Percentiles rank a stretch among this genome's conserved stretches.
Evolutionary conservation across 2,113 vertebrate species (phyloP).

Genomic region (Pedionomus torquatus): DNA sequence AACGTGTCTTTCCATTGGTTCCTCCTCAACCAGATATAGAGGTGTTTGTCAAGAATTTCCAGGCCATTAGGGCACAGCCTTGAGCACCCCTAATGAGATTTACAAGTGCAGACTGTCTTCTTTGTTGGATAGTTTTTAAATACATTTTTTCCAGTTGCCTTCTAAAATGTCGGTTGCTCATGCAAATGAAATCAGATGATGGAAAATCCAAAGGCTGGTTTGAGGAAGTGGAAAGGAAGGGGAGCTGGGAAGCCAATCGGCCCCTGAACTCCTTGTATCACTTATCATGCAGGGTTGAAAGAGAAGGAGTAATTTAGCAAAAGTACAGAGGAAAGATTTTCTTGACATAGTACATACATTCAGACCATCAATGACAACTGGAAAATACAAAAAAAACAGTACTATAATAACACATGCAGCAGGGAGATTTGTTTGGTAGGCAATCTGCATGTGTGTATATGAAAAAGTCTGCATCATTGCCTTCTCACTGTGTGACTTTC

Average conservation of each 20-base stretch:
- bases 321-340: neutral
- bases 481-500: neutral
- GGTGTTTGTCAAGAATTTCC: neutral
- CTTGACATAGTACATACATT: neutral
- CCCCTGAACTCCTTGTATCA: neutral
- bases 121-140: neutral
- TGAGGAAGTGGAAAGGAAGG: neutral
- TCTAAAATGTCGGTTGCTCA: neutral
- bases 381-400: neutral
- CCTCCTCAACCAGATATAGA: neutral
- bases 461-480: neutral
- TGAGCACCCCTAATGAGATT: neutral
- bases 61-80: neutral
- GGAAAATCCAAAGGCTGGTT: neutral
- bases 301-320: neutral
- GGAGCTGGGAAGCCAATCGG: neutral
- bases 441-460: accelerated
- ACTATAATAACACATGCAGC: neutral
- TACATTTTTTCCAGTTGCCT: neutral
- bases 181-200: neutral
- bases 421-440: neutral
- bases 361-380: neutral
- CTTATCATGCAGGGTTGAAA: neutral
- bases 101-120: neutral
- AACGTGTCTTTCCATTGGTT: neutral